Evolutionary conservation across 2,888 invertebrate genomes (phyloP).

Genomic region (Amaurobius ferox): DNA sequence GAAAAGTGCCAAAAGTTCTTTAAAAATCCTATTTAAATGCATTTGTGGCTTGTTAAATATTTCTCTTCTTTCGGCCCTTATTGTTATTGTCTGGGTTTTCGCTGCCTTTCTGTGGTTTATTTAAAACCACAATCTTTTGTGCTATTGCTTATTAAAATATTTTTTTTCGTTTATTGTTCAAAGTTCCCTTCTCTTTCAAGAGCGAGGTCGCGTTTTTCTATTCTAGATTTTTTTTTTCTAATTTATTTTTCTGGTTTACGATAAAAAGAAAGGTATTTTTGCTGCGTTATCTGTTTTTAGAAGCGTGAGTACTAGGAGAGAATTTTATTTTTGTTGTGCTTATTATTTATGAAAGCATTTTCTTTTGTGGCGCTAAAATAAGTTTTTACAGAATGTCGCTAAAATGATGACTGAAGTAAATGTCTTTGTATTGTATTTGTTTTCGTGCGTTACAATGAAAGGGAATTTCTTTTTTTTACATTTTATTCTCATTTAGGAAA

Average conservation of each 20-base stretch:
- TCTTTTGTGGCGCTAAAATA: slow-evolving; percentile 1
- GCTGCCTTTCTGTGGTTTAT: background rate
- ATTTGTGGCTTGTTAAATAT: slow-evolving; percentile 2
- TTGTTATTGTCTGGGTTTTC: slow-evolving; percentile 11
- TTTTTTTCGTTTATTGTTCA: slow-evolving; percentile 5
- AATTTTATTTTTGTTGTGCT: background rate
- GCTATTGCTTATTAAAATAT: slow-evolving; percentile 7
- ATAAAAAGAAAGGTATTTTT: slow-evolving; percentile 15
- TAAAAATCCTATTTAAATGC: slow-evolving; percentile 16
- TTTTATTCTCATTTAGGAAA: slow-evolving; percentile 4
- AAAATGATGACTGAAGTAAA: slow-evolving; percentile 6
- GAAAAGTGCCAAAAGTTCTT: background rate
- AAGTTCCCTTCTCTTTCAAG: background rate
- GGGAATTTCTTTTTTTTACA: background rate
- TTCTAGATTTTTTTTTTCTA: background rate
- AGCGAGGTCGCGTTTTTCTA: background rate
- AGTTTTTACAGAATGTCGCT: slow-evolving; percentile 9
- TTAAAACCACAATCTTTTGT: slow-evolving; percentile 16
- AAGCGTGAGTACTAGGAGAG: background rate
- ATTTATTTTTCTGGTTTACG: slow-evolving; percentile 1
- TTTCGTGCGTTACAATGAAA: background rate
- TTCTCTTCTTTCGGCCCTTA: background rate
- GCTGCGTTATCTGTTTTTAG: slow-evolving; percentile 6
- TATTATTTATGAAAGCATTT: background rate
- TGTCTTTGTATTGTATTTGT: slow-evolving; percentile 11